Conservation (phyloP, 2,797 vertebrate species). For the Hozukius guyotensis region DNA sequence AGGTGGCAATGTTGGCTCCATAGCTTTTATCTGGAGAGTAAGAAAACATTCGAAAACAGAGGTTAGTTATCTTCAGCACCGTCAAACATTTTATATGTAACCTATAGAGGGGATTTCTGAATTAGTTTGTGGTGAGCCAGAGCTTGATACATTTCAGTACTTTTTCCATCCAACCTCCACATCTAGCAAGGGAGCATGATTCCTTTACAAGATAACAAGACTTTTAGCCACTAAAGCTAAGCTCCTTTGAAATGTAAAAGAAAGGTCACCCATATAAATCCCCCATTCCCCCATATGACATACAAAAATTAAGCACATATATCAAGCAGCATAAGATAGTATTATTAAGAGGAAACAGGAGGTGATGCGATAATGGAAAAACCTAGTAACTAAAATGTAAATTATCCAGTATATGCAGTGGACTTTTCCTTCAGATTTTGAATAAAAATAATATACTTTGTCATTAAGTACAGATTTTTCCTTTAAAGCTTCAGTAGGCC, state of each 20-base stretch:
- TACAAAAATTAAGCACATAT: no score
- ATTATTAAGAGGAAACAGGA: no score
- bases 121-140: neutral
- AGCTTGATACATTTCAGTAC: neutral
- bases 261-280: neutral
- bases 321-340: no score
- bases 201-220: neutral
- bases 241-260: neutral
- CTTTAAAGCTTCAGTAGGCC: no score
- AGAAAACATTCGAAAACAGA: neutral
- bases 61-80: neutral
- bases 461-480: no score
- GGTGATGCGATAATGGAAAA: no score
- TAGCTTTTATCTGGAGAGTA: constrained; percentile 41
- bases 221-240: neutral
- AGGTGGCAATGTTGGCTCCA: neutral
- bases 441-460: no score
- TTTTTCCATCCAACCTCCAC: neutral
- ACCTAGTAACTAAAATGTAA: no score
- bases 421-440: no score
- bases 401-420: no score
- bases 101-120: neutral
- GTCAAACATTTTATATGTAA: neutral
- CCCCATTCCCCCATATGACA: no score
- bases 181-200: neutral